Evolutionary conservation across 1,140 invertebrate genomes (phyloP), one percentile per base, ranked within the genome.

Genomic region (Ctenoplectra terminalis): DNA sequence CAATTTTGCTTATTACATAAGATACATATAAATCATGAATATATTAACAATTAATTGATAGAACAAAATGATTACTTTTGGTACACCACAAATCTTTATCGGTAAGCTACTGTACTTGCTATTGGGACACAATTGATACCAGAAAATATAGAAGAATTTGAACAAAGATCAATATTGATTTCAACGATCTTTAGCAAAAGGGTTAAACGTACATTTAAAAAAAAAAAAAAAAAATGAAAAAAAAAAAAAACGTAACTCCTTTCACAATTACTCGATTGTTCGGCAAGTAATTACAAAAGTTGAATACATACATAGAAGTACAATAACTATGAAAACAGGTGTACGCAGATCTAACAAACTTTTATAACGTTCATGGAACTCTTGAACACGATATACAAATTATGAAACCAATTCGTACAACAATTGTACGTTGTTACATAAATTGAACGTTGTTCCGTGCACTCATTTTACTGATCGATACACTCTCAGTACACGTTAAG

Each of bases 341-440:
- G 58, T 72, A 52, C 58, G 20, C 58, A 56, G 37, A 23, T 31
- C 26, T 67, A 31, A 54, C n/a, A 23, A 50, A 72, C 40, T 20
- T n/a, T n/a, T 61, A 17, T 31, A 23, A 40, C 56, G 13, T 73
- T 31, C 37, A 26, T 34, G 9, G 17, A 29, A 50, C 23, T 15
- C 37, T 43, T 40, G 17, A 52, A 79, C 46, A 50, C 37, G 29
- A 58, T 46, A n/a, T 26, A 50, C 26, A 72, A 72, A 72, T 40
- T 11, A 37, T 52, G 43, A 79, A 72, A 79, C 72, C 46, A 72
- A 70, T 69, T 58, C 23, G n/a, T 43, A 67, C 34, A 67, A 4
- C 40, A 40, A n/a, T 7, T 54, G 48, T 48, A 50, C 61, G 26
- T 11, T 4, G 7, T 56, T n/a, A 20, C 6, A 73, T 8, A 56